These are phyloP conservation scores for Pseudobourletiella spinata DNA, from an alignment of 1,140 invertebrate genomes.

Conservation along the genomic window DNA sequence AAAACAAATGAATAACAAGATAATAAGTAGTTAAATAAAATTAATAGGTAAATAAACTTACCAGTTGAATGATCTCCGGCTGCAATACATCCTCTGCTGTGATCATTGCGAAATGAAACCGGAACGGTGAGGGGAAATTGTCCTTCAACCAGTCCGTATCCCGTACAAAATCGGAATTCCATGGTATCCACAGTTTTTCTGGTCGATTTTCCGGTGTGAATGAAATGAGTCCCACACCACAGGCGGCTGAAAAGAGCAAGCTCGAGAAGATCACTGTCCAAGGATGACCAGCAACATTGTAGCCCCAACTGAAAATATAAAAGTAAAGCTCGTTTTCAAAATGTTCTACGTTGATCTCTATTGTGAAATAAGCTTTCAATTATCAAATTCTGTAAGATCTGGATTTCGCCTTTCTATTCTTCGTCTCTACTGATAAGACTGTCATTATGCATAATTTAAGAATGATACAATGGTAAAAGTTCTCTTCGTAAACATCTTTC, in stretches of 20 bases:
- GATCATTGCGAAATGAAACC: constrained; percentile 53
- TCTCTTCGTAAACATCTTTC: no score
- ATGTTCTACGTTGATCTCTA: no score
- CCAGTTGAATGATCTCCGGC: constrained; percentile 45
- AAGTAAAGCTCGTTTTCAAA: not conserved
- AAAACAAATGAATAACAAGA: no score
- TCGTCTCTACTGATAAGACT: not conserved
- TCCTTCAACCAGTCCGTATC: constrained; percentile 62
- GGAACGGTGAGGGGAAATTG: constrained; percentile 54
- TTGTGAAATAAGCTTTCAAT: no score
- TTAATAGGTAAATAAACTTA: constrained; percentile 30
- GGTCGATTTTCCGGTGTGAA: constrained; percentile 58
- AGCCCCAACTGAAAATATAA: constrained; percentile 35
- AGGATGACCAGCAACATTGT: constrained; percentile 41
- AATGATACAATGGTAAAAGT: not conserved
- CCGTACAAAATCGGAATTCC: constrained; percentile 54
- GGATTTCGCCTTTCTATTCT: no score
- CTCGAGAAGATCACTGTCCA: constrained; percentile 47
- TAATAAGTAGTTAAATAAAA: not conserved
- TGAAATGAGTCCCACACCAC: constrained; percentile 48
- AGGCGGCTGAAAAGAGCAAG: constrained; percentile 45
- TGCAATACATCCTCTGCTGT: constrained; percentile 57
- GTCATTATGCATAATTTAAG: not conserved
- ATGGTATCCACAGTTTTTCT: constrained; percentile 60
- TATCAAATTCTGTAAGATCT: no score